Percentiles rank a stretch among this genome's conserved stretches.
Conservation (phyloP, 2,888 invertebrate species). For the Spilarctia lutea region DNA sequence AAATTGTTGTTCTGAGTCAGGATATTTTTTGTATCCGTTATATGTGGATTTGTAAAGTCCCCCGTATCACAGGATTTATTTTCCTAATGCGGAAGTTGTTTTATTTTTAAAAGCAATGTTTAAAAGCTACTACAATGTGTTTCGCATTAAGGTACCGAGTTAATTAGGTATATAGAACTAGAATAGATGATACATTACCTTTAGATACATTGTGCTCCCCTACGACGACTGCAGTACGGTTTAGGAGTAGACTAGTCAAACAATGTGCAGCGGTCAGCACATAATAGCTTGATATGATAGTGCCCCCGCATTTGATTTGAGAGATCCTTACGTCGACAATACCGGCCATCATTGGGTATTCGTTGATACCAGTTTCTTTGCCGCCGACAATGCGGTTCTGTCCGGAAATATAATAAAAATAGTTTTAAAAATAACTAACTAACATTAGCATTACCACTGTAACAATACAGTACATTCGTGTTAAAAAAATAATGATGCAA, state of each 20-base stretch:
- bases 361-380: constrained; percentile 66
- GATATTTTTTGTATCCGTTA: too few relatives aligned
- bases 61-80: too few relatives aligned
- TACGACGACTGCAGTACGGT: constrained; percentile 70
- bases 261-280: constrained; percentile 87
- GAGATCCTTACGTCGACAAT: constrained; percentile 61
- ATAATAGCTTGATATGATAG: constrained; percentile 78
- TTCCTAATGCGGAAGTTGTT: too few relatives aligned
- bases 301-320: constrained; percentile 82
- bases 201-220: constrained; percentile 81
- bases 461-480: not conserved
- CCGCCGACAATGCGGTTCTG: constrained; percentile 81
- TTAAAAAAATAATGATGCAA: too few relatives aligned
- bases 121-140: too few relatives aligned
- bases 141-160: not conserved
- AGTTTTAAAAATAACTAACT: too few relatives aligned
- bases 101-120: too few relatives aligned
- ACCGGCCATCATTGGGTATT: constrained; percentile 73
- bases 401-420: not conserved
- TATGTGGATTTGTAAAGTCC: too few relatives aligned
- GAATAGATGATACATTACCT: constrained; percentile 53
- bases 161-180: too few relatives aligned
- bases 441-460: not conserved
- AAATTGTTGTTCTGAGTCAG: too few relatives aligned
- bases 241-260: constrained; percentile 65